phyloP scores from a whole-genome alignment of 2,888 invertebrate genomes.

The Exephanes ischioxanthus region DNA sequence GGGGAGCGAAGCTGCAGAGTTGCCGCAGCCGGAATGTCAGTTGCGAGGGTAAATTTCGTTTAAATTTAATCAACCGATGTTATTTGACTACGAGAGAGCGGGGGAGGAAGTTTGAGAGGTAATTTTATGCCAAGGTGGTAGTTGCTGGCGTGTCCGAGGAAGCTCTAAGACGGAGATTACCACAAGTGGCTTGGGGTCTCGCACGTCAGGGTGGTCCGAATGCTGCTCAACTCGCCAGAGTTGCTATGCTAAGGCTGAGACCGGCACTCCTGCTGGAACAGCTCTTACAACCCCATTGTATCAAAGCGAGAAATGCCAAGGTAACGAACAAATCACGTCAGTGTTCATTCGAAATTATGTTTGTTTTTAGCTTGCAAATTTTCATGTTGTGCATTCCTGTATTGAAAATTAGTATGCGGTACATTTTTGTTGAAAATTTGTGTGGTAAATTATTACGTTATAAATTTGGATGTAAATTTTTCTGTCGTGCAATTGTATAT shows the following conservation, averaged over 20 bases:
- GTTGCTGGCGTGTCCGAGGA: conserved; percentile 81
- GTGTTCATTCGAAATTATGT: neutral
- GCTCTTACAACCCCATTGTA: conserved; percentile 85
- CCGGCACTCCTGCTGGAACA: conserved; percentile 86
- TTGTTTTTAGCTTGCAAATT: neutral
- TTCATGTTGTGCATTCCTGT: neutral
- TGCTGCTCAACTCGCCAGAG: conserved; percentile 83
- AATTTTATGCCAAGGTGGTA: conserved; percentile 74
- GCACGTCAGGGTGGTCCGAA: conserved; percentile 85
- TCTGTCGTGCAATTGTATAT: no score
- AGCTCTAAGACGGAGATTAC: conserved; percentile 82
- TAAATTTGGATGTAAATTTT: no score
- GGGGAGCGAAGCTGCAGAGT: conserved; percentile 88
- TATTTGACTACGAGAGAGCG: neutral
- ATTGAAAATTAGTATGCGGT: neutral
- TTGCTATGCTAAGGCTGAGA: conserved; percentile 85
- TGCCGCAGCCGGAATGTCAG: conserved; percentile 85
- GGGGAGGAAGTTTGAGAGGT: conserved; percentile 21
- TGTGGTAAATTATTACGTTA: no score
- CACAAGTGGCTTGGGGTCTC: conserved; percentile 84
- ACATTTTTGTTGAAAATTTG: no score
- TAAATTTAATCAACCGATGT: conserved; percentile 25
- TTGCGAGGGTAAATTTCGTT: conserved; percentile 77
- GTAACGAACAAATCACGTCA: conserved; percentile 64
- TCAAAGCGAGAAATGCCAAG: conserved; percentile 82